A percentile compares a stretch with the other conserved stretches of the same genome.
These are phyloP conservation scores for Cenopis cana DNA, from an alignment of 2,888 invertebrate genomes.

Conservation along the genomic window DNA sequence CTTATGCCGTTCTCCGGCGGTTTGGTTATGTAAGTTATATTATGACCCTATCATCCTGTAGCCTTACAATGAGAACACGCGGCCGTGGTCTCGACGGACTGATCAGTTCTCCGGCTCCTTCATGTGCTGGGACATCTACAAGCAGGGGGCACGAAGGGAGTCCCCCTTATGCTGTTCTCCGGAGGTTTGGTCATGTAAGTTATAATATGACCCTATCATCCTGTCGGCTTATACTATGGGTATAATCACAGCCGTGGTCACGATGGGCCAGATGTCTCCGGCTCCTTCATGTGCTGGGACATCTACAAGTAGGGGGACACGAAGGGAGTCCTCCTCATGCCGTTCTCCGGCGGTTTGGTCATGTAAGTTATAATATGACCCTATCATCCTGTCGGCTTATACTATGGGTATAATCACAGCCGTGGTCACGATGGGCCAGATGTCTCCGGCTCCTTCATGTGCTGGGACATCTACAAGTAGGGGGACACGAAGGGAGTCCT, in stretches of 20 bases:
- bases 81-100: too few species aligned
- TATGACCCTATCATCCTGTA: too few species aligned
- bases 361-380: conserved; percentile 85
- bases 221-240: too few species aligned
- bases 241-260: too few species aligned
- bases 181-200: conserved; percentile 92
- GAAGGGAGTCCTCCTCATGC: conserved; percentile 85
- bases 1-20: conserved; percentile 91
- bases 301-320: too few species aligned
- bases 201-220: too few species aligned
- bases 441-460: conserved; percentile 91
- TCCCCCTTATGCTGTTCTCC: conserved; percentile 89
- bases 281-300: conserved; percentile 69
- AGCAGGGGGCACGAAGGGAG: conserved; percentile 87
- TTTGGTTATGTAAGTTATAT: conserved; percentile 88
- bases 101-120: conserved; percentile 78
- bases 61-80: too few species aligned
- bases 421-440: conserved; percentile 57
- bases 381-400: too few species aligned
- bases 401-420: too few species aligned
- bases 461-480: conserved; percentile 89
- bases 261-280: conserved; percentile 27
- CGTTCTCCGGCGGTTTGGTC: conserved; percentile 90
- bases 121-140: conserved; percentile 90
- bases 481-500: conserved; percentile 87